phyloP scores from a whole-genome alignment of 2,888 invertebrate species.

The Cephonodes hylas region DNA sequence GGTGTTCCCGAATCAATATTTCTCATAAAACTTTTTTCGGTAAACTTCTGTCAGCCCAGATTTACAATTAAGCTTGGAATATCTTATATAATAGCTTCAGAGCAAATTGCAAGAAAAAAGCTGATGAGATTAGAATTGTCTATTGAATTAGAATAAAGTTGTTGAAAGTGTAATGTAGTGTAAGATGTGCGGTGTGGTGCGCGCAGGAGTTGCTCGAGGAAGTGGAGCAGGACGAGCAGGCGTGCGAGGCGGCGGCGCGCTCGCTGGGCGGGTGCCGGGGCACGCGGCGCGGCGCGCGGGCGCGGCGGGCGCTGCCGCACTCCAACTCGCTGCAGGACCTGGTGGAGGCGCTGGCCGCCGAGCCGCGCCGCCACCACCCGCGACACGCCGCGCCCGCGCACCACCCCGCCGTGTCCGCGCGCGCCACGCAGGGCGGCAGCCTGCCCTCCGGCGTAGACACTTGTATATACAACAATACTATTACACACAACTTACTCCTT shows the following conservation, averaged over 20 bases:
- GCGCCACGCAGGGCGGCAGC: slow-evolving; percentile 73
- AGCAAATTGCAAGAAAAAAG: no score
- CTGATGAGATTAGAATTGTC: no score
- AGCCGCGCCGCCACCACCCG: slow-evolving; percentile 51
- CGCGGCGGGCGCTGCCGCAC: slow-evolving; percentile 71
- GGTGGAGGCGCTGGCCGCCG: slow-evolving; percentile 75
- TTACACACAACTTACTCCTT: background rate
- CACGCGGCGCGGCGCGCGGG: slow-evolving; percentile 60
- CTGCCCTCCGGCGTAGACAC: slow-evolving; percentile 75
- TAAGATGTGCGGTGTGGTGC: slow-evolving; percentile 10
- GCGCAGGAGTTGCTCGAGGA: slow-evolving; percentile 89
- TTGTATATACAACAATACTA: slow-evolving; percentile 29
- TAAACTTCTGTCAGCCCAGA: no score
- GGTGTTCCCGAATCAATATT: no score
- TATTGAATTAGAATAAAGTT: no score
- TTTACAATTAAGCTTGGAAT: no score
- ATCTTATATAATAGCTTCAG: no score
- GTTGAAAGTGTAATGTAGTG: background rate
- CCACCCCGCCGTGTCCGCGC: slow-evolving; percentile 59
- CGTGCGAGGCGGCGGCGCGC: slow-evolving; percentile 76
- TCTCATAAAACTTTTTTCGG: no score
- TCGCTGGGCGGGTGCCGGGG: slow-evolving; percentile 61
- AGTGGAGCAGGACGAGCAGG: slow-evolving; percentile 88
- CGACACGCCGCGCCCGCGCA: slow-evolving; percentile 35
- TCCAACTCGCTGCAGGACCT: slow-evolving; percentile 83